Evolutionary conservation across 2,888 invertebrate species (phyloP), one percentile per base, ranked within the genome.

Genomic region (Actias luna): DNA sequence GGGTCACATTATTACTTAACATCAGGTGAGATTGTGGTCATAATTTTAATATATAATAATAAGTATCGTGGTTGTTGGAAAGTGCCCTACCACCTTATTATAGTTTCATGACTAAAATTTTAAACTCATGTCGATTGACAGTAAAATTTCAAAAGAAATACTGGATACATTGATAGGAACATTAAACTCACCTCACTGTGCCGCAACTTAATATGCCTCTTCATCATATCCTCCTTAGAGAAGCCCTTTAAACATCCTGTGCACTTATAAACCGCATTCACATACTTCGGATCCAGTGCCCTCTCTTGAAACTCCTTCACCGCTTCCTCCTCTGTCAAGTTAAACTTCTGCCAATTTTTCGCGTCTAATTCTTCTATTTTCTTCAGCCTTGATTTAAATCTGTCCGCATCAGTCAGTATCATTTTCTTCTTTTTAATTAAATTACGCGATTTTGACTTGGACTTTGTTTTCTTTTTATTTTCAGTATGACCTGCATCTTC

Each of bases 301-400:
- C 77, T 80, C 1, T 71, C 75, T 61, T 73, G 74, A 63, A 90
- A 90, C 63, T 81, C 82, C 64, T 77, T 77, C 3, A 86, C 35
- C 1, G 90, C 91, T 35, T 89, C 83, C 4, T 88, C 84, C 61
- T 91, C 91, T 0, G 74, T 74, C 63, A 91, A 71, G 50, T 72
- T 79, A 14, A 78, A 76, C 33, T 82, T 80, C 61, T 82, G 78
- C 90, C 90, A 91, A 69, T 85, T 78, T 5, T 29, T 55, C 27
- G 36, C 16, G 10, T 63, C 39, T 31, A 63, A 39, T 16, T 55
- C 62, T 52, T 59, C 39, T 33, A 39, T 62, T 12, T 55, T 57
- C 2, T 61, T 39, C 8, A 57, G 14, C 8, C n/a, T 42, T 22
- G 57, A 31, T 29, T 58, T 57, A 16, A 61, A 61, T 31, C 57